Conservation (phyloP, 2,113 vertebrate genomes). For the Limanda limanda region DNA sequence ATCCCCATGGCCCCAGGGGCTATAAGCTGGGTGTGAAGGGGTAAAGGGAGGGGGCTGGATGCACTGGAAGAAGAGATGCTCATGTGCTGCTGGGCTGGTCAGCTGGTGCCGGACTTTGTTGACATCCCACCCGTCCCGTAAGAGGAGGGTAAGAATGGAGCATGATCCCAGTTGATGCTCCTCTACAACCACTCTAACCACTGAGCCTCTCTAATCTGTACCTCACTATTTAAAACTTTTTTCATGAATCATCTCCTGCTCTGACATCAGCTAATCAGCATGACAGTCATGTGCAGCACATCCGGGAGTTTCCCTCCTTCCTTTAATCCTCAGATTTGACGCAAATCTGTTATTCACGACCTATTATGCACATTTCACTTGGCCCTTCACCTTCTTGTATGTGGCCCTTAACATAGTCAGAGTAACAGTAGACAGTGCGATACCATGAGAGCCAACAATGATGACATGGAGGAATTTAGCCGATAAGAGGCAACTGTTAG, state of each 20-base stretch:
- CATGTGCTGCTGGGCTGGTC: constrained; percentile 74
- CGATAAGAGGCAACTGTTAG: constrained; percentile 66
- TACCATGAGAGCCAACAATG: constrained; percentile 32
- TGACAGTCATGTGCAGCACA: constrained; percentile 2
- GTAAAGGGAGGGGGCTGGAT: constrained; percentile 27
- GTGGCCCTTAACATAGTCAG: background rate
- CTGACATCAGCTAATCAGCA: background rate
- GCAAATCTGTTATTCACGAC: background rate
- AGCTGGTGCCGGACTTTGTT: constrained; percentile 71
- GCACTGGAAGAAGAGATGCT: constrained; percentile 51
- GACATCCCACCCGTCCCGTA: constrained; percentile 54
- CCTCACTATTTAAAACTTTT: constrained; percentile 26
- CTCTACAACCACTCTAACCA: background rate
- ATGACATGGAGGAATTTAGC: constrained; percentile 62
- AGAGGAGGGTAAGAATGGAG: constrained; percentile 54
- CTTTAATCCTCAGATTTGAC: background rate
- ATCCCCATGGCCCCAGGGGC: constrained; percentile 73
- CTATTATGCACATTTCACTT: background rate
- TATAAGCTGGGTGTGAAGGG: constrained; percentile 39
- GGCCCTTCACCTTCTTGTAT: background rate
- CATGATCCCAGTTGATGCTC: constrained; percentile 35
- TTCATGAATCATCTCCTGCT: constrained; percentile 22
- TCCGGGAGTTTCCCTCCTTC: background rate
- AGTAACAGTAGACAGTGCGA: constrained; percentile 38
- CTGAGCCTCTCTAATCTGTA: background rate